phyloP scores from a whole-genome alignment of 1,140 invertebrate genomes.

The Sipha flava region DNA sequence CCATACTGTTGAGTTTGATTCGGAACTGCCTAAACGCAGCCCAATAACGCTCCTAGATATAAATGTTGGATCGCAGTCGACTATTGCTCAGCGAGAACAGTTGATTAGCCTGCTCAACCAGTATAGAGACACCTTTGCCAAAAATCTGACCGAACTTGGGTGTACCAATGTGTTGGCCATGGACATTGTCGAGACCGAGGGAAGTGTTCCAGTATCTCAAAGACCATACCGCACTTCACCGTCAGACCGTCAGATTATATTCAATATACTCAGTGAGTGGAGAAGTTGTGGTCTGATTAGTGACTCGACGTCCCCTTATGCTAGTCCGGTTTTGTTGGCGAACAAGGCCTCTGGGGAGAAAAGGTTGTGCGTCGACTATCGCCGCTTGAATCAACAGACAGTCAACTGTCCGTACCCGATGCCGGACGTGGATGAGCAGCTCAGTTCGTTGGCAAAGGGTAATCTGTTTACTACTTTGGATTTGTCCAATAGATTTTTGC shows the following conservation, averaged over 20 bases:
- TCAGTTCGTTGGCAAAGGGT: constrained; percentile 45
- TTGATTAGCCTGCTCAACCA: not conserved
- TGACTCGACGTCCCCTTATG: too few species aligned
- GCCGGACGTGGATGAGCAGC: too few species aligned
- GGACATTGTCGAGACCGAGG: not conserved
- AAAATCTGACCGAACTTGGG: not conserved
- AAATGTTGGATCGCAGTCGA: not conserved
- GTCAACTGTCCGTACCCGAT: too few species aligned
- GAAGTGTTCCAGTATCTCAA: not conserved
- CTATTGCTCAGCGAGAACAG: not conserved
- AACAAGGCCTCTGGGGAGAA: too few species aligned
- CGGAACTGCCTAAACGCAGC: not conserved
- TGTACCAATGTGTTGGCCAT: not conserved
- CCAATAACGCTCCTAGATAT: not conserved
- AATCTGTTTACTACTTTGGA: constrained; percentile 47
- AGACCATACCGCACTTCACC: not conserved
- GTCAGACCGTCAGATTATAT: not conserved
- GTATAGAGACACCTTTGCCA: not conserved
- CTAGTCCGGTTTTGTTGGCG: too few species aligned
- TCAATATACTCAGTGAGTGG: not conserved
- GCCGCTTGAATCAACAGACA: too few species aligned
- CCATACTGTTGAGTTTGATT: not conserved
- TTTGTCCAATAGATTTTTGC: constrained; percentile 44
- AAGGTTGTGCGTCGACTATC: too few species aligned
- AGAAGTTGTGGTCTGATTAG: not conserved